Percentiles rank a stretch among this genome's conserved stretches.
phyloP scores from a whole-genome alignment of 2,797 vertebrate genomes.

The Chlorospingus flavigularis region DNA sequence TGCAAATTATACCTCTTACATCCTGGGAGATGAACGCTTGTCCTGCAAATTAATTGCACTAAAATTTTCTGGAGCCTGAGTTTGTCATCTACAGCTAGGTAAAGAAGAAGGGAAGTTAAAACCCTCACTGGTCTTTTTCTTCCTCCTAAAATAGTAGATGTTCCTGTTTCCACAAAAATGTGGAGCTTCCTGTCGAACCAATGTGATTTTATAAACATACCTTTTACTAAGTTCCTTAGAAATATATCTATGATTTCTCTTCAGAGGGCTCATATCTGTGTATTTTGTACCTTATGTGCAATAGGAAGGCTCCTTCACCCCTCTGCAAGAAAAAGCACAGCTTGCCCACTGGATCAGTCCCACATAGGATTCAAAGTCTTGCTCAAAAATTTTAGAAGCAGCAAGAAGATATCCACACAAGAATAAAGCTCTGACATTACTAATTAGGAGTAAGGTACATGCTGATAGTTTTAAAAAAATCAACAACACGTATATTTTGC shows the following conservation, averaged over 20 bases:
- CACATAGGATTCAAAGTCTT: background rate
- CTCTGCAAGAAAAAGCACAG: background rate
- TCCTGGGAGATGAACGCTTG: background rate
- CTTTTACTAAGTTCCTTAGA: background rate
- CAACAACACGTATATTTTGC: accelerated
- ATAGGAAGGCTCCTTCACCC: background rate
- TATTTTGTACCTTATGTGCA: background rate
- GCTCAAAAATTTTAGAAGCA: background rate
- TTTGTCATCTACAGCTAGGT: background rate
- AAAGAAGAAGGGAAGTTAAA: background rate
- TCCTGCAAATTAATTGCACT: background rate
- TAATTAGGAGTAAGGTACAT: background rate
- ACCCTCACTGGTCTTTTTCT: background rate
- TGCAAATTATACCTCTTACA: background rate
- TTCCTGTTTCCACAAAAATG: background rate
- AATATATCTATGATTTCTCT: background rate
- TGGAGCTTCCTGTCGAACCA: background rate
- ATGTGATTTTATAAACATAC: background rate
- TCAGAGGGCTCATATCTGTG: background rate
- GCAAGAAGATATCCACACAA: background rate
- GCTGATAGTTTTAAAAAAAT: background rate
- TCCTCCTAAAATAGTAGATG: background rate
- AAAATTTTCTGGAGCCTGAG: background rate
- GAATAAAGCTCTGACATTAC: background rate
- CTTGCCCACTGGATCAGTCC: background rate